Percentiles rank a stretch among this genome's conserved stretches.
phyloP scores from a whole-genome alignment of 2,113 vertebrate genomes.

The Petroica traversi region DNA sequence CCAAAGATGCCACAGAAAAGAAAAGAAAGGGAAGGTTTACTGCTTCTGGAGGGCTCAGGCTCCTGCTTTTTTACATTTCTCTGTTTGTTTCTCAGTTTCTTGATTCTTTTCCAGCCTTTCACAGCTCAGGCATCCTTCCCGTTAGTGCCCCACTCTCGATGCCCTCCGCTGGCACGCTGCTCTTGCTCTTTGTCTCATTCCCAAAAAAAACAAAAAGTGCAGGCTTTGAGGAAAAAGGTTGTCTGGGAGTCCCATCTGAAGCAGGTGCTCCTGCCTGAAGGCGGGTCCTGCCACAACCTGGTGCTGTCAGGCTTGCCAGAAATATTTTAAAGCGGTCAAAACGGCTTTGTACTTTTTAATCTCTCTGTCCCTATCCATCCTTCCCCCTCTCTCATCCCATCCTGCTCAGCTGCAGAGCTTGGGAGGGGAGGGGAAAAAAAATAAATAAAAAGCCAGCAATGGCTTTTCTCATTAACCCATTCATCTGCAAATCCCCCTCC shows the following conservation, averaged over 20 bases:
- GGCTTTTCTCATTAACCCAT: constrained; percentile 62
- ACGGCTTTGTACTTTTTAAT: constrained; percentile 55
- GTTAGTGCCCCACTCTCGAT: neutral
- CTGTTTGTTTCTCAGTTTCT: neutral
- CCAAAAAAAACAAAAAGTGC: neutral
- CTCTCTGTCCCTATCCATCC: neutral
- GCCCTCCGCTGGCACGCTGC: neutral
- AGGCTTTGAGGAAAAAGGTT: neutral
- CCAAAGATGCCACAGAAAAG: neutral
- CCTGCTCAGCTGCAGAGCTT: constrained; percentile 2
- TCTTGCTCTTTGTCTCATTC: neutral
- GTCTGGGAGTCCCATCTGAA: neutral
- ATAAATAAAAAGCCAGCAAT: neutral
- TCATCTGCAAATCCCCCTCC: constrained; percentile 65
- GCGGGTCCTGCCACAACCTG: neutral
- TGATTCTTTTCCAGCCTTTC: neutral
- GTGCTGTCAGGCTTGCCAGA: neutral
- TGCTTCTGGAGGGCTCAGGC: neutral
- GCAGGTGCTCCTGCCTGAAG: neutral
- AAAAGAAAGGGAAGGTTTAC: constrained; percentile 15
- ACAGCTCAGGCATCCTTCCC: neutral
- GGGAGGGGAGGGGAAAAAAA: neutral
- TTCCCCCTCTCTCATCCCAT: neutral
- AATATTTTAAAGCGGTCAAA: constrained; percentile 18
- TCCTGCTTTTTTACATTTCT: neutral